These are phyloP conservation scores for Mesoclemmys tuberculata DNA, from an alignment of 2,113 vertebrate genomes.

Conservation along the genomic window DNA sequence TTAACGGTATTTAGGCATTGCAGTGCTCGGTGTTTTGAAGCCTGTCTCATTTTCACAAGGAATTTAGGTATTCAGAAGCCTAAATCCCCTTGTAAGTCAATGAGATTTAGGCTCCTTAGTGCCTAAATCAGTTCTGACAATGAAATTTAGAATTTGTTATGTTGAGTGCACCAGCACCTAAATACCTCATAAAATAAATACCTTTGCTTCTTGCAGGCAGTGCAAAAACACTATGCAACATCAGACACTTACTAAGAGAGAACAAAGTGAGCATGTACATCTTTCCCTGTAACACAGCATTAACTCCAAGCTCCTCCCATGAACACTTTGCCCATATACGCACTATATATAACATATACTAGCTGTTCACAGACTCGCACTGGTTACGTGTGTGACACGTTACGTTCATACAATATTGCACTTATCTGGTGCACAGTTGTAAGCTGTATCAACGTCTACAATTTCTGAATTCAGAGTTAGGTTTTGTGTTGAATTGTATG, in stretches of 20 bases:
- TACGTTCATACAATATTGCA: background rate
- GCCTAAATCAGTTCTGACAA: background rate
- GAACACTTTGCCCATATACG: background rate
- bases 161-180: background rate
- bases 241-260: background rate
- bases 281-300: background rate
- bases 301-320: background rate
- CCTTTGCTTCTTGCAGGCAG: background rate
- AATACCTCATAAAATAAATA: background rate
- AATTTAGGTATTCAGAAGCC: background rate
- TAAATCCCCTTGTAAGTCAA: background rate
- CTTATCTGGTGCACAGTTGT: background rate
- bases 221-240: background rate
- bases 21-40: background rate
- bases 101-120: background rate
- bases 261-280: background rate
- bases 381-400: background rate
- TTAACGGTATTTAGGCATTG: background rate
- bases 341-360: background rate
- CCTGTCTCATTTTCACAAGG: background rate
- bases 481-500: background rate
- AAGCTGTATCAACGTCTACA: no score
- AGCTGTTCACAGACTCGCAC: background rate
- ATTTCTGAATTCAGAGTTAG: background rate
- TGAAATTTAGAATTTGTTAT: background rate